phyloP scores from a whole-genome alignment of 1,140 invertebrate species.

The Listronotus bonariensis region DNA sequence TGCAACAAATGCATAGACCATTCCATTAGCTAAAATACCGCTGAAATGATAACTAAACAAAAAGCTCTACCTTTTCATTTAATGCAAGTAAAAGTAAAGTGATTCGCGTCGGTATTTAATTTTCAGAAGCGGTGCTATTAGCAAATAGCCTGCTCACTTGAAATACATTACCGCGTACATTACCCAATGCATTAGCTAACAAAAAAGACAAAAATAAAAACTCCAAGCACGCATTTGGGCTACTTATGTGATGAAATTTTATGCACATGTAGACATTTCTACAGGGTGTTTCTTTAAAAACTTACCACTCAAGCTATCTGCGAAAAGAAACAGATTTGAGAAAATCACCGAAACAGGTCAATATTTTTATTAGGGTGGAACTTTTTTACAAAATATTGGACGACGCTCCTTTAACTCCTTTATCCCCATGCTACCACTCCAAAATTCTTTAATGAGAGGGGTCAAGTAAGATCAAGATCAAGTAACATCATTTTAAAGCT shows the following conservation, averaged over 20 bases:
- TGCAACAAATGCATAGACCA: neutral
- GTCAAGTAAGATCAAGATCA: no score
- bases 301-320: no score
- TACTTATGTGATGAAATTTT: neutral
- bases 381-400: no score
- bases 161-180: slow-evolving; percentile 14
- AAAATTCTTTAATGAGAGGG: no score
- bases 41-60: slow-evolving; percentile 4
- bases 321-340: no score
- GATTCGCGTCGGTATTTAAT: slow-evolving; percentile 9
- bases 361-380: no score
- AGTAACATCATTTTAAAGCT: no score
- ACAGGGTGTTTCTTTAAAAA: no score
- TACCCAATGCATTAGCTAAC: slow-evolving; percentile 19
- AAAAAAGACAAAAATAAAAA: slow-evolving; percentile 11
- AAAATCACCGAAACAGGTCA: no score
- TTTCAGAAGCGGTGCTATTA: slow-evolving; percentile 16
- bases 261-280: neutral
- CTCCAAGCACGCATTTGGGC: neutral
- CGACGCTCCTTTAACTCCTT: no score
- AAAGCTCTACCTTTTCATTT: no score
- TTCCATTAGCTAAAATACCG: neutral
- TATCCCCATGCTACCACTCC: no score
- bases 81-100: neutral
- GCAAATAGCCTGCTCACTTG: slow-evolving; percentile 18